Evolutionary conservation across 2,888 invertebrate genomes (phyloP), one percentile per base, ranked within the genome.

Genomic region (Machimus rusticus): DNA sequence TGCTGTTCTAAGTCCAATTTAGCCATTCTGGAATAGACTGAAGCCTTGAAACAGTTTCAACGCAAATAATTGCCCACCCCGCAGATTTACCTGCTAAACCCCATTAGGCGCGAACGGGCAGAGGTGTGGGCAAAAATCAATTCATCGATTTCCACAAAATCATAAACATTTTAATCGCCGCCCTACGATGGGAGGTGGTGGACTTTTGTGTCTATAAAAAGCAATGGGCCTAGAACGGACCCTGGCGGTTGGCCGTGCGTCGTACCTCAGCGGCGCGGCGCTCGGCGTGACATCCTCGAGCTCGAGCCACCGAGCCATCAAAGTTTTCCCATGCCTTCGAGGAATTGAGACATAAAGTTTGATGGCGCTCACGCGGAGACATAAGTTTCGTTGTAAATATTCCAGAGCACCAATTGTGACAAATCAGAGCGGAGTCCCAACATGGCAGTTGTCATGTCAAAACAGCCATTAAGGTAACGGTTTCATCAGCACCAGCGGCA

Each of bases 391-490:
- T 66, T 82, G 82, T 85, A 85, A 85, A 85, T 85, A 46, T 46
- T 74, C 74, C 5, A 6, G 66, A 43, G 31, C 85, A 85, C 74
- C 85, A 74, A 37, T 85, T 85, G 43, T 85, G 85, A 85, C 85
- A 85, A 85, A 85, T 85, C 57, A 74, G 28, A 85, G 66, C 16
- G 19, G 39, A 74, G 74, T 55, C 66, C 43, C 46, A 46, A 85
- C 85, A 85, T 74, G 31, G 74, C 74, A 85, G 85, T 74, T 85
- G 85, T 74, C 85, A 85, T 85, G 85, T 85, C 74, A 74, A 85
- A 84, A 46, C 23, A 31, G 57, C 31, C 85, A 43, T 85, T 74
- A 19, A 16, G 85, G 43, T 74, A 74, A 74, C 74, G 74, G 39
- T 74, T 74, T 39, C 85, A 74, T 85, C 84, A 85, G 39, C 74